Conservation (phyloP, 1,140 invertebrate genomes). For the Stratiolaelaps scimitus region DNA sequence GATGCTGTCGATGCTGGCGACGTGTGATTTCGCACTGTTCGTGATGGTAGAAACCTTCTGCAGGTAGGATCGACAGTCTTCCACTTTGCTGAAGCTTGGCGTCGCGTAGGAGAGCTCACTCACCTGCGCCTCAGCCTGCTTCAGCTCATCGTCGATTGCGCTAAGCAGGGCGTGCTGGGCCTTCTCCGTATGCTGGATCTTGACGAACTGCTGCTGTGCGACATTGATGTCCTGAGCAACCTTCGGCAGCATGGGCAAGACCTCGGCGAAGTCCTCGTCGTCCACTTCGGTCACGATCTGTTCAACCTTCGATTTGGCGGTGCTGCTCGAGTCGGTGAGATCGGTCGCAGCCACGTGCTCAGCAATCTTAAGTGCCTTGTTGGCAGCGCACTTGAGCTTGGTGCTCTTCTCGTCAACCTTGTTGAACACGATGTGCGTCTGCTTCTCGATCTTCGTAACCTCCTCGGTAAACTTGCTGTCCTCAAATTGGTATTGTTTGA, state of each 20-base stretch:
- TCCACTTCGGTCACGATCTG: constrained; percentile 17
- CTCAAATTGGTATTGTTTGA: constrained; percentile 21
- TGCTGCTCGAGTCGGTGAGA: background rate
- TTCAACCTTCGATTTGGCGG: constrained; percentile 10
- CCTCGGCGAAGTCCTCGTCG: constrained; percentile 20
- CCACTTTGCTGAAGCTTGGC: constrained; percentile 10
- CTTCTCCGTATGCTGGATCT: constrained; percentile 17
- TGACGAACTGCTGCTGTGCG: constrained; percentile 22
- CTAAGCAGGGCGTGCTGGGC: constrained; percentile 8
- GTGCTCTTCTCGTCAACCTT: constrained; percentile 23
- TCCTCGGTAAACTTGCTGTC: constrained; percentile 27
- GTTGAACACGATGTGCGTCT: constrained; percentile 25
- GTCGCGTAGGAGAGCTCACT: constrained; percentile 5
- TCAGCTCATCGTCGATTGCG: constrained; percentile 12
- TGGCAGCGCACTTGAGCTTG: constrained; percentile 27
- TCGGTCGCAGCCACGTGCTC: constrained; percentile 10
- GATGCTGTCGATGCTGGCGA: background rate
- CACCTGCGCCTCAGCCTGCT: constrained; percentile 21
- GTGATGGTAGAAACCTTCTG: constrained; percentile 10
- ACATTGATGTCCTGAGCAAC: constrained; percentile 20
- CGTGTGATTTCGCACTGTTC: background rate
- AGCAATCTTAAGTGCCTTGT: constrained; percentile 27
- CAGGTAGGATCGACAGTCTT: constrained; percentile 16
- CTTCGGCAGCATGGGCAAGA: constrained; percentile 20
- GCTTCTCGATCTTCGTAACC: constrained; percentile 27